These are phyloP conservation scores for Rhopalosiphum padi DNA, from an alignment of 1,140 invertebrate species.

Conservation along the genomic window DNA sequence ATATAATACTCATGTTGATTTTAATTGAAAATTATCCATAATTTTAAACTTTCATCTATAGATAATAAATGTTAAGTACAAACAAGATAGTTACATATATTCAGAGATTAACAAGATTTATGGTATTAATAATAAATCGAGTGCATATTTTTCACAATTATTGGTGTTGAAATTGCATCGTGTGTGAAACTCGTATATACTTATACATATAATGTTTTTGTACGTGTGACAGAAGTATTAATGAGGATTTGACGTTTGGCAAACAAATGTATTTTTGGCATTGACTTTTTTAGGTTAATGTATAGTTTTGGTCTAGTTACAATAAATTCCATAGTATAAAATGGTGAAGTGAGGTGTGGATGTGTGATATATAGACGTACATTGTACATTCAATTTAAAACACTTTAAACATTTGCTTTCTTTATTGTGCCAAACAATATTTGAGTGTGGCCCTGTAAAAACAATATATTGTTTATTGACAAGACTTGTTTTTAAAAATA, in stretches of 20 bases:
- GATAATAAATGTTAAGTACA: background rate
- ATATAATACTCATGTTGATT: background rate
- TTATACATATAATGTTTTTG: background rate
- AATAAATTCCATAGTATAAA: background rate
- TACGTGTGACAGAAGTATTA: background rate
- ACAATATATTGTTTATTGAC: background rate
- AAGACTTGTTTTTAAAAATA: background rate
- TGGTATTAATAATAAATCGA: background rate
- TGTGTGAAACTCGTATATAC: background rate
- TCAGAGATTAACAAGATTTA: background rate
- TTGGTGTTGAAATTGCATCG: background rate
- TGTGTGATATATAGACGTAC: background rate
- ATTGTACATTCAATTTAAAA: background rate
- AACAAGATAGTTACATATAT: background rate
- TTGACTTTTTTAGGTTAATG: slow-evolving; percentile 4
- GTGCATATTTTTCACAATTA: background rate
- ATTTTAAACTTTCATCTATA: background rate
- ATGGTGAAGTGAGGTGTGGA: background rate
- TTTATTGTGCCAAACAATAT: background rate
- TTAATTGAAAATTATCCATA: background rate
- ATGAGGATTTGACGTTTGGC: background rate
- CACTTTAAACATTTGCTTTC: background rate
- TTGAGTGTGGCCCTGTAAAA: background rate
- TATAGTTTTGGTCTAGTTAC: background rate
- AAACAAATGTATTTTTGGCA: background rate